A percentile compares a stretch with the other conserved stretches of the same genome.
Evolutionary conservation across 2,113 vertebrate genomes (phyloP).

Genomic region (Ploceus nigricollis): DNA sequence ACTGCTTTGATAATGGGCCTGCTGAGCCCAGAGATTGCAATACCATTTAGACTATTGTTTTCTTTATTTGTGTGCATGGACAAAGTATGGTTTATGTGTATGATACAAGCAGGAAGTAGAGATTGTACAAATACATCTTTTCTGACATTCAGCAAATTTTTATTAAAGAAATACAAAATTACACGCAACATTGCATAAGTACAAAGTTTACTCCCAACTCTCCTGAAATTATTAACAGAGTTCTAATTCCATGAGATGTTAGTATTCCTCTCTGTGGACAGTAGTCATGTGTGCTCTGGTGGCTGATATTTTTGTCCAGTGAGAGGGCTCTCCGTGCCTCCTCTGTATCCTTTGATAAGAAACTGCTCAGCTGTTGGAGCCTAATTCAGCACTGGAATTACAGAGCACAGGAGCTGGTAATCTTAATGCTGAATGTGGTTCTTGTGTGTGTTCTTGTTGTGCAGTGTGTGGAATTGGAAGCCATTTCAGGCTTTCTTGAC

Average conservation of each 20-base stretch:
- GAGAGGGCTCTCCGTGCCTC: conserved; percentile 58
- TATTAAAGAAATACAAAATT: background rate
- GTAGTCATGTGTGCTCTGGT: conserved; percentile 35
- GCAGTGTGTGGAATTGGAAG: conserved; percentile 51
- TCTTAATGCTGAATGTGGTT: conserved; percentile 53
- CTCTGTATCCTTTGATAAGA: conserved; percentile 26
- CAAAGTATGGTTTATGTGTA: conserved; percentile 56
- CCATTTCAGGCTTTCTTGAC: conserved; percentile 53
- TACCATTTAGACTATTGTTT: conserved; percentile 70
- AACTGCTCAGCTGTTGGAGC: conserved; percentile 10
- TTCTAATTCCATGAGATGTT: background rate
- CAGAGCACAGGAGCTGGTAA: conserved; percentile 21
- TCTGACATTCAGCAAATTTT: conserved; percentile 54
- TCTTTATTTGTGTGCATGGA: conserved; percentile 62
- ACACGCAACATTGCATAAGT: background rate
- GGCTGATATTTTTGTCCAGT: conserved; percentile 38
- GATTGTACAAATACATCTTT: conserved; percentile 45
- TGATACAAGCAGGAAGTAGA: conserved; percentile 42
- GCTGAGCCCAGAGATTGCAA: conserved; percentile 50
- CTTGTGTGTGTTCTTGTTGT: conserved; percentile 54
- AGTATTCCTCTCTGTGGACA: conserved; percentile 42
- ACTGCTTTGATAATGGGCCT: conserved; percentile 33
- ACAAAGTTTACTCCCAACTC: conserved; percentile 13
- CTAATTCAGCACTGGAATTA: conserved; percentile 47
- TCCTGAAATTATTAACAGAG: background rate